Evolutionary conservation across 2,113 vertebrate genomes (phyloP), one percentile per base, ranked within the genome.

Genomic region (Micronycteris hirsuta): DNA sequence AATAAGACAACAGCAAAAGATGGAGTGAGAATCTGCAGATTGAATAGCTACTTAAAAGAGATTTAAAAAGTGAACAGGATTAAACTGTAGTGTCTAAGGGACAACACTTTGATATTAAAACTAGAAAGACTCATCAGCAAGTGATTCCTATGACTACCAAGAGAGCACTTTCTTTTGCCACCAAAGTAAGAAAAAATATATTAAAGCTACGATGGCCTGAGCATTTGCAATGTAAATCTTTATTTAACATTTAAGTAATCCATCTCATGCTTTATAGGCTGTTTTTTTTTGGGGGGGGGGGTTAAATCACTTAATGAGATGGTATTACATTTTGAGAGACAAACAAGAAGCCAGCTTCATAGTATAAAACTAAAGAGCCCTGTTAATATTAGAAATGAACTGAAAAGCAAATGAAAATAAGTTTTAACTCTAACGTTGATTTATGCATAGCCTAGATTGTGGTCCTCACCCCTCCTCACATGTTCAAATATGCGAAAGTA

Each of bases 381-480:
- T 54, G 28, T 95, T 96, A 77, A 71, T 85, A 81, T 43, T 91
- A 47, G 22, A 85, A 82, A 61, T 88, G n/a, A 93, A 24, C 28
- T 49, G 3, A 92, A 36, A 9, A 47, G 10, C 19, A 81, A 93
- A 84, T 80, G 17, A 68, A 74, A 86, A 8, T 45, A 15, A n/a
- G 1, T 71, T n/a, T 10, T 85, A 47, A 20, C 8, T 94, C n/a
- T 52, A 52, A 65, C 13, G 9, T 11, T 68, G 56, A 76, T 11
- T 41, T 92, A 84, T 86, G 1, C 15, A 80, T 74, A 47, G 3
- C 4, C 47, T 73, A 68, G 6, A 33, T 67, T 81, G 52, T 36
- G 76, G 70, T n/a, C 11, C 31, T 36, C 38, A 4, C 7, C 38
- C 28, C 16, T 2, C n/a, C 15, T 7, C 20, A 68, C 8, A 22